These are phyloP conservation scores for Butorides virescens DNA, from an alignment of 2,113 vertebrate species.

Conservation along the genomic window DNA sequence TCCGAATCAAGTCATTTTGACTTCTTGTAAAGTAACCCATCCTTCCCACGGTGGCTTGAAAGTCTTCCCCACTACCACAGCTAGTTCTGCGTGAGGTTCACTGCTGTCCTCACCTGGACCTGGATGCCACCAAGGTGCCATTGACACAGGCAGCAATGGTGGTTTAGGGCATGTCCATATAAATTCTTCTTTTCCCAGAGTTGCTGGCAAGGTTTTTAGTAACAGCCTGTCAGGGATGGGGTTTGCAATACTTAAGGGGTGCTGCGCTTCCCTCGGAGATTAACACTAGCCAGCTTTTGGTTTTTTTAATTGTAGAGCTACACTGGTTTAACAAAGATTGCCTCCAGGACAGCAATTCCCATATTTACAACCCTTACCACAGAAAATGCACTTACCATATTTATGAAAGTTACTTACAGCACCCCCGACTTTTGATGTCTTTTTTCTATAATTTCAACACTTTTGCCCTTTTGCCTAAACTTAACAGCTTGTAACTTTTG, in stretches of 20 bases:
- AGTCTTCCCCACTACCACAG: neutral
- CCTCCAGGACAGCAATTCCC: conserved; percentile 30
- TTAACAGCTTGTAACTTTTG: conserved; percentile 18
- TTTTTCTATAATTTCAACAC: neutral
- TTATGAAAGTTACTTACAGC: conserved; percentile 16
- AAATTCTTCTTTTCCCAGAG: neutral
- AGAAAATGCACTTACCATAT: conserved; percentile 16
- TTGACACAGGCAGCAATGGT: neutral
- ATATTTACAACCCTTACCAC: conserved; percentile 27
- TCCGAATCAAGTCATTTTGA: neutral
- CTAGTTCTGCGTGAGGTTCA: neutral
- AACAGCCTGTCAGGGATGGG: neutral
- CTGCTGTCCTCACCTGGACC: neutral
- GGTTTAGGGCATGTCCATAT: neutral
- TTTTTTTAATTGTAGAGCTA: neutral
- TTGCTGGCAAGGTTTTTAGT: neutral
- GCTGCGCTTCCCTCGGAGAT: neutral
- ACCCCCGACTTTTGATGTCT: neutral
- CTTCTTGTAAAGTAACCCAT: neutral
- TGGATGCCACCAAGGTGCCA: neutral
- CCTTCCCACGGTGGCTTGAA: neutral
- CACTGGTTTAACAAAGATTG: neutral
- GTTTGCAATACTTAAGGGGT: neutral
- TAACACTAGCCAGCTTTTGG: neutral
- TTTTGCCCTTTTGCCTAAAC: neutral